Base-by-base conservation (phyloP, 2,797 vertebrate species). In the Helarctos malayanus region DNA sequence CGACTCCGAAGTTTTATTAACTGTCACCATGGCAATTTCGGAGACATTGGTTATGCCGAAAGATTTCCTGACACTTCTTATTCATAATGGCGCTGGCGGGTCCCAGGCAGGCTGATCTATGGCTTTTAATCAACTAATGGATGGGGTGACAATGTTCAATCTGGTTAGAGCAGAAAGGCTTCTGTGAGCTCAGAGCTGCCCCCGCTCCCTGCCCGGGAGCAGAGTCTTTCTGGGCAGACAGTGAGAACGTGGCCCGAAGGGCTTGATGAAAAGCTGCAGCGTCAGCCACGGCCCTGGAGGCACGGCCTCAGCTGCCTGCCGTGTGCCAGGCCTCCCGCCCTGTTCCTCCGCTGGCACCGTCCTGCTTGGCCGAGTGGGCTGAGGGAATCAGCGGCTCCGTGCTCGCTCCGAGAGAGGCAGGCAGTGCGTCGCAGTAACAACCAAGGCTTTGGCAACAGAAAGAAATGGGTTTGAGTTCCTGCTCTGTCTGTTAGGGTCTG, bases 111-210 rank as follows among this genome's bases (percentile, higher is more conserved):
- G 0, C 69, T 98, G 98, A 98, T 98, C 97, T 98, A 97, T 98
- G 97, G 98, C 98, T 98, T 99, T 98, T 98, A 98, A 99, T 99
- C 98, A 98, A 94, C 97, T 98, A 98, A 99, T 98, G 98, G 98
- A 95, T 96, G 96, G 98, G 97, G 95, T 94, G 81, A 47, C 86
- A 93, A 38, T 63, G 41, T 98, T 98, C 96, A 97, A 69, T 69
- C 61, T 38, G 96, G 93, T 97, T 96, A 97, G 92, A 97, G 96
- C 90, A 98, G 97, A 97, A 97, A 93, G 47, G 91, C 97, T 97
- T 97, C 97, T 95, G 93, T 65, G n/a, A 79, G 95, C 97, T 96
- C 97, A 91, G 54, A 65, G 16, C 86, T 4, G 0, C 63, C 63
- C 85, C 65, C 23, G 82, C 45, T 93, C 80, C 87, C 76, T 54